These are phyloP conservation scores for Patiria pectinifera DNA, from an alignment of 53 echinoderm and acorn worm species.

Conservation along the genomic window DNA sequence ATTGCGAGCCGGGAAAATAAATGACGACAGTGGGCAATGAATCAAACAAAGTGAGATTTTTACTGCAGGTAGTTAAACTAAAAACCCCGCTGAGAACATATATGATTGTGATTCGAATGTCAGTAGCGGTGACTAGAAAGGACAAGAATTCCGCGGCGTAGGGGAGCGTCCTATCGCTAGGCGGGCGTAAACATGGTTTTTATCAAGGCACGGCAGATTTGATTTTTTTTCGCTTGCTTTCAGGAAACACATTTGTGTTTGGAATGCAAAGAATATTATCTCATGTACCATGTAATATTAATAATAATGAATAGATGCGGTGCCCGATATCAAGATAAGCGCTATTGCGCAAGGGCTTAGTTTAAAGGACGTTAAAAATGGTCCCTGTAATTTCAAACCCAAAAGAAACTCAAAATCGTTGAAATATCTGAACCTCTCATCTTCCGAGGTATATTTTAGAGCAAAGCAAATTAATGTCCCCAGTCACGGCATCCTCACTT, in stretches of 20 bases:
- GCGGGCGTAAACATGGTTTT: constrained; percentile 15
- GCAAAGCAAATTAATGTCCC: too few species aligned
- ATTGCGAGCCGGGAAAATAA: constrained; percentile 28
- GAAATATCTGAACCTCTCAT: too few species aligned
- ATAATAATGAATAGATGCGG: background rate
- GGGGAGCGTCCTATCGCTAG: background rate
- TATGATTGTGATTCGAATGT: constrained; percentile 4
- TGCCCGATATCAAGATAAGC: background rate
- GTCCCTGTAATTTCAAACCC: too few species aligned
- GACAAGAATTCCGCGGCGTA: background rate
- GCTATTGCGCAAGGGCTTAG: background rate
- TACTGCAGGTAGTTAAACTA: constrained; percentile 35
- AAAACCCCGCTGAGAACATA: constrained; percentile 41
- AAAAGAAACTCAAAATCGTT: too few species aligned
- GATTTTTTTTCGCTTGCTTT: background rate
- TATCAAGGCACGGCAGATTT: constrained; percentile 16
- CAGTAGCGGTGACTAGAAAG: background rate
- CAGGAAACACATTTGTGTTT: background rate
- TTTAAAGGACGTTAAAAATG: background rate
- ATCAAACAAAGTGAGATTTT: constrained; percentile 29
- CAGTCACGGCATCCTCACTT: too few species aligned
- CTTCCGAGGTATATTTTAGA: too few species aligned
- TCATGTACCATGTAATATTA: background rate
- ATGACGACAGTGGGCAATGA: constrained; percentile 19
- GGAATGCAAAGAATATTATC: background rate